Percentiles rank a stretch among this genome's conserved stretches.
Evolutionary conservation across 92 coral and sea anemone genomes (phyloP).

Genomic region (Epizoanthus stellaris): DNA sequence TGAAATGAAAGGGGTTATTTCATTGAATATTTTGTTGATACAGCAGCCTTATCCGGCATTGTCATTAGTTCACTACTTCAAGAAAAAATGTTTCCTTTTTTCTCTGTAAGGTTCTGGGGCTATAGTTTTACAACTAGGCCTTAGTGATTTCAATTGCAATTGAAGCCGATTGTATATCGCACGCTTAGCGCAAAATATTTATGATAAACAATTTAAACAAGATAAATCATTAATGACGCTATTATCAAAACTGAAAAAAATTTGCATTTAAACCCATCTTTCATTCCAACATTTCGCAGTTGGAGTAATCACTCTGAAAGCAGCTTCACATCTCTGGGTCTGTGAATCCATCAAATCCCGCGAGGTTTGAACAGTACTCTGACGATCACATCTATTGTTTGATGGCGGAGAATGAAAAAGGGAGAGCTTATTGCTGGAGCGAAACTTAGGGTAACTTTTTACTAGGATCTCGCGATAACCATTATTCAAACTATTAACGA

Average conservation of each 20-base stretch:
- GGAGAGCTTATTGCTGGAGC: neutral
- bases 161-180: slow-evolving; percentile 1
- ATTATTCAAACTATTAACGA: neutral
- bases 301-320: neutral
- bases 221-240: slow-evolving; percentile 48
- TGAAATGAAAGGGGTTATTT: slow-evolving; percentile 14
- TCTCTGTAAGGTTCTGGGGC: neutral
- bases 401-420: neutral
- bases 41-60: neutral
- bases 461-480: neutral
- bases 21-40: neutral
- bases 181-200: slow-evolving; percentile 21
- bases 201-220: slow-evolving; percentile 45
- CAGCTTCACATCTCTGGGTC: neutral
- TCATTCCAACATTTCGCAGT: slow-evolving; percentile 19
- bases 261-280: slow-evolving; percentile 30
- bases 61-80: neutral
- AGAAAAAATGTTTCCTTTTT: neutral
- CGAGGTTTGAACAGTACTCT: neutral
- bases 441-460: neutral
- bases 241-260: slow-evolving; percentile 46
- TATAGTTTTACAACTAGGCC: neutral
- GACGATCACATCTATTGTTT: no score
- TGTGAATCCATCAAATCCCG: neutral
- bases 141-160: neutral